phyloP scores from a whole-genome alignment of 1,140 invertebrate species.

The Tigriopus japonicus region DNA sequence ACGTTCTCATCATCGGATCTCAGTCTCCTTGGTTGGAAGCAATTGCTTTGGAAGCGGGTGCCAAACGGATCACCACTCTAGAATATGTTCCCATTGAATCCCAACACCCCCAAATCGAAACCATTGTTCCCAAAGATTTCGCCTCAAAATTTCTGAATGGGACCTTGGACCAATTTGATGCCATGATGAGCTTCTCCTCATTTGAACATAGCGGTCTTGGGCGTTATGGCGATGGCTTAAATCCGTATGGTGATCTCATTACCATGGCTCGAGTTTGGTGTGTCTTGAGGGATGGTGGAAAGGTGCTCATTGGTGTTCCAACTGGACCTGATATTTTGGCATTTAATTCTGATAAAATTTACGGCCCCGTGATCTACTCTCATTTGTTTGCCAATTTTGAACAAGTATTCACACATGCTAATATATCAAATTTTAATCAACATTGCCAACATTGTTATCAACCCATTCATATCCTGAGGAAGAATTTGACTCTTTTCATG shows the following conservation, averaged over 20 bases:
- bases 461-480: neutral
- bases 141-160: neutral
- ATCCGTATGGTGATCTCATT: neutral
- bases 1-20: neutral
- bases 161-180: neutral
- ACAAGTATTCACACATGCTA: neutral
- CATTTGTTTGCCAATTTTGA: neutral
- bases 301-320: constrained; percentile 4
- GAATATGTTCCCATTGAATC: neutral
- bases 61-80: neutral
- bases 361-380: neutral
- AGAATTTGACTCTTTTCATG: neutral
- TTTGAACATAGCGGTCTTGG: neutral
- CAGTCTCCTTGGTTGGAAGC: neutral
- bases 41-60: neutral
- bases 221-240: neutral
- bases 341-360: neutral
- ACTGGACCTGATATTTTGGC: neutral
- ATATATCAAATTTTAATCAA: neutral
- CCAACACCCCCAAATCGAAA: neutral
- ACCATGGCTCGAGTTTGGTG: constrained; percentile 3
- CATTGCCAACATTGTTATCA: neutral
- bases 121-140: neutral
- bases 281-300: neutral
- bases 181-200: neutral